These are phyloP conservation scores for Periophthalmus modestus DNA, from an alignment of 2,113 vertebrate species.

Conservation along the genomic window DNA sequence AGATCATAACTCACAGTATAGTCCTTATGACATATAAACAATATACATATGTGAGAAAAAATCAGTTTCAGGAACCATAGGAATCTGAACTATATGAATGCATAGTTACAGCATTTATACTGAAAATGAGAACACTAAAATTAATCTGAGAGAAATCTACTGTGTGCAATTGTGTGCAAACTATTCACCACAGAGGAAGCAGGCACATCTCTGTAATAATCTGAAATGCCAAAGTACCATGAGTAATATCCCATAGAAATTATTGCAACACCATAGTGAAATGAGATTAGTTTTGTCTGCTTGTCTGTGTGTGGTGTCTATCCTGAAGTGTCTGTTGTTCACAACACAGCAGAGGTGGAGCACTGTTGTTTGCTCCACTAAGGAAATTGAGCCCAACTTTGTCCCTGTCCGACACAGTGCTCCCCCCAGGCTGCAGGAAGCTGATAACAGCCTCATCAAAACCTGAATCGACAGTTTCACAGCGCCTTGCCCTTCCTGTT, in stretches of 20 bases:
- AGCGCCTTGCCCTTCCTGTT: constrained; percentile 68
- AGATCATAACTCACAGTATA: not conserved
- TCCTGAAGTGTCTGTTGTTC: constrained; percentile 22
- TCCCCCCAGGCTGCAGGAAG: constrained; percentile 66
- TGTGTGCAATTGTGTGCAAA: not conserved
- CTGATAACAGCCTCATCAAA: constrained; percentile 70
- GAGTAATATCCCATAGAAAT: not conserved
- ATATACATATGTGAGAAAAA: not conserved
- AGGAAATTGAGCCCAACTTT: constrained; percentile 67
- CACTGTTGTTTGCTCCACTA: constrained; percentile 42
- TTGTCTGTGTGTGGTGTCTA: not conserved
- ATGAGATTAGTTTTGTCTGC: not conserved
- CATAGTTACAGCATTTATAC: not conserved
- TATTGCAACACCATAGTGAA: not conserved
- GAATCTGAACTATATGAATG: not conserved
- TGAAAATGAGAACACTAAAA: not conserved
- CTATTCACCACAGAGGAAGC: not conserved
- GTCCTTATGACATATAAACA: not conserved
- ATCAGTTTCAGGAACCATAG: not conserved
- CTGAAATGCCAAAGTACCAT: not conserved
- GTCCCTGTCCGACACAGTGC: constrained; percentile 45
- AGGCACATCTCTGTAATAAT: not conserved
- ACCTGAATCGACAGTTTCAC: constrained; percentile 70
- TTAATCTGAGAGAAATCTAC: not conserved
- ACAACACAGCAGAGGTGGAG: constrained; percentile 44